Base-by-base conservation (phyloP, 2,113 vertebrate genomes). In the Tupaia chinensis region DNA sequence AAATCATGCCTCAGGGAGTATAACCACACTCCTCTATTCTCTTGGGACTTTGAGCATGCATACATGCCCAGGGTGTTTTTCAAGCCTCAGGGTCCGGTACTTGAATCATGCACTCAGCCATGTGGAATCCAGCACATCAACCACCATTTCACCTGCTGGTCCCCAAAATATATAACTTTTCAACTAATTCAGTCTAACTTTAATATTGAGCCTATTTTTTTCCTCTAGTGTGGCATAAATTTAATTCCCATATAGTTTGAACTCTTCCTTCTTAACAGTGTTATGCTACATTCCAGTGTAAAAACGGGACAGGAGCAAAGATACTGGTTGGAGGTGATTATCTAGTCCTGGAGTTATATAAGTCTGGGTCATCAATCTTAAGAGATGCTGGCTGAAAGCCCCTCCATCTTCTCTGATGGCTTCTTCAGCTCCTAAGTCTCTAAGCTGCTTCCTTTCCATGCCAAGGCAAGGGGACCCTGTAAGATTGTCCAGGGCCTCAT, bases 151-250 rank as follows among this genome's bases (percentile, higher is more conserved):
- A 44, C 44, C 44, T 44, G 44, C 44, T 44, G 44, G 44, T 44
- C 44, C 44, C 44, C 44, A 78, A 93, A 29, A 97, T 95, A 92
- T 72, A 78, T 74, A 70, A 68, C 27, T 56, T 84, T 54, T 60
- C 15, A 60, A 63, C 15, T 17, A 66, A 82, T 66, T 87, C 22
- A 94, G 87, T 14, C 54, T 91, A 61, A 72, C 82, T 87, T 93
- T 29, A 84, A 34, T 87, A 93, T 95, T 84, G 13, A 94, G 25
- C 20, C 54, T 83, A 53, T 70, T 17, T 61, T 17, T 61, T 10
- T 83, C 23, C 27, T 7, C 53, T 87, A 7, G 7, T 20, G 32
- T 91, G 20, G 4, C 27, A 92, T 54, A 87, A 80, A 69, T 83
- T 29, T 80, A 73, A 65, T 81, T 83, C 22, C 23, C 25, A 32